phyloP scores from a whole-genome alignment of 2,888 invertebrate genomes.

The Sycophila texana region DNA sequence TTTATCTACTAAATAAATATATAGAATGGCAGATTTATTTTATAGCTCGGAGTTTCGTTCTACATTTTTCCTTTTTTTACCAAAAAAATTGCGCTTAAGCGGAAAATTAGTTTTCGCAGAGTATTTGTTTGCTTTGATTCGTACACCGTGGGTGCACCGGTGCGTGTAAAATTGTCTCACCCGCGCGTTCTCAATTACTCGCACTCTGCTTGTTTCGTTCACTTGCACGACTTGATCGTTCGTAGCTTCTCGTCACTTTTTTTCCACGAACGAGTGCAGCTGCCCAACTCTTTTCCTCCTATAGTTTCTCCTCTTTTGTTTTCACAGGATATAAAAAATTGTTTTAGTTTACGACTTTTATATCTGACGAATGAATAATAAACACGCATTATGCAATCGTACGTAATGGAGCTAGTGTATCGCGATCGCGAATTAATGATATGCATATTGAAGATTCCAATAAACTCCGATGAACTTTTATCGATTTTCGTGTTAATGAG shows the following conservation, averaged over 20 bases:
- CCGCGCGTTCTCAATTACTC: conserved; percentile 21
- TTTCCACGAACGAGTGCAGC: not conserved
- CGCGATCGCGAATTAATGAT: not conserved
- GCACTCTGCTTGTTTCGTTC: conserved; percentile 4
- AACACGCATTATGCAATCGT: conserved; percentile 10
- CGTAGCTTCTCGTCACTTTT: not conserved
- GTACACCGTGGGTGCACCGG: too few relatives aligned
- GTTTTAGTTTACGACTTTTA: conserved; percentile 25
- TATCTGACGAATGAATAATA: conserved; percentile 10
- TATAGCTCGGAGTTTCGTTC: too few relatives aligned
- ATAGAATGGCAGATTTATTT: too few relatives aligned
- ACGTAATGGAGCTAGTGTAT: conserved; percentile 29
- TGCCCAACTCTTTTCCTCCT: too few relatives aligned
- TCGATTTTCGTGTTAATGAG: not conserved
- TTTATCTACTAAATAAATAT: too few relatives aligned
- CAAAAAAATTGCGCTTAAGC: too few relatives aligned
- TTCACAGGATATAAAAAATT: conserved; percentile 6
- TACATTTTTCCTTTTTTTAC: too few relatives aligned
- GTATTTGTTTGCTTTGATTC: too few relatives aligned
- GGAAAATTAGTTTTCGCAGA: too few relatives aligned
- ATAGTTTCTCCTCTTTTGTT: not conserved
- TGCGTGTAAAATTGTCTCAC: not conserved
- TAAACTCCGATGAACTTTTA: not conserved
- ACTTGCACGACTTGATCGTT: conserved; percentile 18
- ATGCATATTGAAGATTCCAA: conserved; percentile 6